These are phyloP conservation scores for Falco peregrinus DNA, from an alignment of 2,797 vertebrate species.

Conservation along the genomic window DNA sequence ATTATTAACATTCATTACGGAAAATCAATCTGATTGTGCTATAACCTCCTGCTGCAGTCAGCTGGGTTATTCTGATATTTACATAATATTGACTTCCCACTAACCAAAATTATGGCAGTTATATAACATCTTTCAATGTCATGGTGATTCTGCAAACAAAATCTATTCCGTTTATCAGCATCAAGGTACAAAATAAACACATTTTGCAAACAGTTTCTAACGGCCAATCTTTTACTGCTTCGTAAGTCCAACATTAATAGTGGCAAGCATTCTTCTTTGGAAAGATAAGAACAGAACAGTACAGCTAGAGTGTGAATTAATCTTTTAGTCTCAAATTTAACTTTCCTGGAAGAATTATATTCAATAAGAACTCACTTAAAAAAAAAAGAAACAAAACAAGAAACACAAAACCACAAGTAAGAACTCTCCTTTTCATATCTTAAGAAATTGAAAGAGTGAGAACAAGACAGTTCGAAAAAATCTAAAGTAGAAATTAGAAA, in stretches of 20 bases:
- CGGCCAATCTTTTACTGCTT: not conserved
- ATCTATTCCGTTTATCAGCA: not conserved
- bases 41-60: conserved; percentile 8
- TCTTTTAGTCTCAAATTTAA: not conserved
- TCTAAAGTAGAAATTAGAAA: not conserved
- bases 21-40: conserved; percentile 38
- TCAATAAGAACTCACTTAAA: not conserved
- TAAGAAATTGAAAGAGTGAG: not conserved
- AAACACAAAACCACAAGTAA: not conserved
- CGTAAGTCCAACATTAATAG: not conserved
- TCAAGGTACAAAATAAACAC: not conserved
- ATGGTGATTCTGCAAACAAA: conserved; percentile 30
- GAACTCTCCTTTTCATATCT: not conserved
- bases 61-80: conserved; percentile 25
- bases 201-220: not conserved
- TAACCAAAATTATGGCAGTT: conserved; percentile 23
- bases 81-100: not conserved
- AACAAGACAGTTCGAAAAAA: not conserved
- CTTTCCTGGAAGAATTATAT: not conserved
- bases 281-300: not conserved
- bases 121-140: conserved; percentile 53
- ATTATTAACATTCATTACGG: conserved; percentile 35
- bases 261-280: not conserved
- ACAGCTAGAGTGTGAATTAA: not conserved
- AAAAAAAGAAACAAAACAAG: not conserved